Conservation (phyloP, 1,140 invertebrate species). For the Doryteuthis pealeii region DNA sequence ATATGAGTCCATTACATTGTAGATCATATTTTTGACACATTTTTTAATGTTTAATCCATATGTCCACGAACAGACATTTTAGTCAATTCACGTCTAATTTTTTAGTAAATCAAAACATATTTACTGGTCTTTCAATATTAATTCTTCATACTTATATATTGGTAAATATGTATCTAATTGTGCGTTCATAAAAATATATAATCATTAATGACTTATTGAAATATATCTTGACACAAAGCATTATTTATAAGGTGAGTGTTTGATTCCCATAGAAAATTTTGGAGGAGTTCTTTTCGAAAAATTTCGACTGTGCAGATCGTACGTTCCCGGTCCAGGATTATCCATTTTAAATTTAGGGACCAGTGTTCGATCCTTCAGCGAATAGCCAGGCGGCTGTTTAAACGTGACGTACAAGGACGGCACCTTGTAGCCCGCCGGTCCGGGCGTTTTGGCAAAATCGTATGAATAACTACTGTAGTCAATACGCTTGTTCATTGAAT, state of each 20-base stretch:
- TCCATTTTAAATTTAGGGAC: conserved; percentile 28
- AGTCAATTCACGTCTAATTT: too few species aligned
- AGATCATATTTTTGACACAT: too few species aligned
- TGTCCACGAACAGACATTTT: too few species aligned
- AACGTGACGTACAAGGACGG: conserved; percentile 19
- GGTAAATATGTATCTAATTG: too few species aligned
- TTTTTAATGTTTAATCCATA: too few species aligned
- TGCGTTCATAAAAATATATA: too few species aligned
- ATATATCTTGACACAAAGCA: too few species aligned
- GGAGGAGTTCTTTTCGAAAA: conserved; percentile 26
- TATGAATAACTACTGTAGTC: conserved; percentile 29
- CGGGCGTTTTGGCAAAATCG: conserved; percentile 41
- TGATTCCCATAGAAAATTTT: conserved; percentile 39
- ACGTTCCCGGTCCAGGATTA: conserved; percentile 39
- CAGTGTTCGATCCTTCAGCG: conserved; percentile 27
- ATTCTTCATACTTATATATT: too few species aligned
- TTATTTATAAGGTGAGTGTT: conserved; percentile 33
- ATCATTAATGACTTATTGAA: too few species aligned
- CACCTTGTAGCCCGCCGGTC: conserved; percentile 35
- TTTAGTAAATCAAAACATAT: too few species aligned
- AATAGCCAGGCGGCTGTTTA: conserved; percentile 26
- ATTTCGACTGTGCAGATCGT: conserved; percentile 26
- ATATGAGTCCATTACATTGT: too few species aligned
- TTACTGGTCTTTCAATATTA: too few species aligned
- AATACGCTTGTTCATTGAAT: conserved; percentile 4